phyloP scores from a whole-genome alignment of 2,888 invertebrate genomes.

The Aphodius granarius region DNA sequence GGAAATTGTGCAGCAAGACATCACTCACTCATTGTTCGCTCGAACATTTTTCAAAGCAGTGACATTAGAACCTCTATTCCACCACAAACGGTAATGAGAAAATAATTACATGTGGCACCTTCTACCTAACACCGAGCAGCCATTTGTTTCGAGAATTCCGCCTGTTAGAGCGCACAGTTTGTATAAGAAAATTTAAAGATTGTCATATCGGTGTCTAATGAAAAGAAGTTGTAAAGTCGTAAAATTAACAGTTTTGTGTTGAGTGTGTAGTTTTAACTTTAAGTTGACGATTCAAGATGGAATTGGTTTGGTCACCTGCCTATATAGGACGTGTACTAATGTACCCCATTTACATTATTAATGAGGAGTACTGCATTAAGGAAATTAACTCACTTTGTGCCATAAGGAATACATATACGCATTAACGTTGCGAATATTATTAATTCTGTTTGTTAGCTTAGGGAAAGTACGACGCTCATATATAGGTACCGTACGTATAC shows the following conservation, averaged over 20 bases:
- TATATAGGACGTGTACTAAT: neutral
- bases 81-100: neutral
- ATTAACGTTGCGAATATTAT: neutral
- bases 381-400: neutral
- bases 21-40: neutral
- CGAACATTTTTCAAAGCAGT: neutral
- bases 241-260: too few species aligned
- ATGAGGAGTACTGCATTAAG: neutral
- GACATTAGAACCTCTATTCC: neutral
- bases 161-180: neutral
- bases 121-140: neutral
- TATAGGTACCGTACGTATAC: too few species aligned
- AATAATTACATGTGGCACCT: neutral
- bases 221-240: too few species aligned
- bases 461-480: too few species aligned
- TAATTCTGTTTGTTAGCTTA: neutral
- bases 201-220: neutral
- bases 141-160: neutral
- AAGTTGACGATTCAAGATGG: neutral
- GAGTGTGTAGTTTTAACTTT: too few species aligned
- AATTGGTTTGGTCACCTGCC: neutral
- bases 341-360: neutral
- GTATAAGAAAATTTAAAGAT: neutral
- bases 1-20: neutral
- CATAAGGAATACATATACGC: neutral